These are phyloP conservation scores for Drosophila serrata DNA, from an alignment of 1,140 invertebrate genomes.

Conservation along the genomic window DNA sequence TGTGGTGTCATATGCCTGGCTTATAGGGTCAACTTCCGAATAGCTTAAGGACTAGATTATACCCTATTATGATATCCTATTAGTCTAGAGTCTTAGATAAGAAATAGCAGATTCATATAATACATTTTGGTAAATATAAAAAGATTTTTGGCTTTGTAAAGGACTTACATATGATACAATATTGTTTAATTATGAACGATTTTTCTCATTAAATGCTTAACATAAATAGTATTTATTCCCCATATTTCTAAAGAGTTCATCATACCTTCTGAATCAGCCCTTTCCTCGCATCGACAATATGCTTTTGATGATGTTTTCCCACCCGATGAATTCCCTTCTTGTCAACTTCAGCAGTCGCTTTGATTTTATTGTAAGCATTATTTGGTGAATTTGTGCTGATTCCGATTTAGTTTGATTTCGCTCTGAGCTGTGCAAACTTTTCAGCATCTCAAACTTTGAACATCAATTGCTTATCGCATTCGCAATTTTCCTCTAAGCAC, in stretches of 20 bases:
- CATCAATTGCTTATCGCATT: conserved; percentile 78
- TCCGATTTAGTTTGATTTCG: conserved; percentile 75
- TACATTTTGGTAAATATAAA: not conserved
- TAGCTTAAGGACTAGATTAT: not conserved
- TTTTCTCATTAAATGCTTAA: not conserved
- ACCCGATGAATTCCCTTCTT: conserved; percentile 17
- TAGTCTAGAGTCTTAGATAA: not conserved
- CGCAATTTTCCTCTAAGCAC: conserved; percentile 14
- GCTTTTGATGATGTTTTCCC: conserved; percentile 45
- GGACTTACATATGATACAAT: not conserved
- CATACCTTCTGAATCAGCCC: not conserved
- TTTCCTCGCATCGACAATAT: conserved; percentile 31
- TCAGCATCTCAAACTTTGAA: conserved; percentile 66
- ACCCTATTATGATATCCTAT: not conserved
- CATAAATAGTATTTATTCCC: not conserved
- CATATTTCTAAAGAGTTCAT: not conserved
- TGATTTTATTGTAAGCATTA: conserved; percentile 67
- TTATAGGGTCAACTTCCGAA: not conserved
- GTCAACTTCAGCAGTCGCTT: conserved; percentile 31
- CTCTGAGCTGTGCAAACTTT: conserved; percentile 62
- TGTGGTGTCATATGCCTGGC: conserved; percentile 34
- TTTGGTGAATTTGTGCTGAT: conserved; percentile 68
- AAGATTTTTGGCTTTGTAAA: not conserved
- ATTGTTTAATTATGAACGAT: not conserved
- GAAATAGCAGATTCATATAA: not conserved